Percentiles rank a stretch among this genome's conserved stretches.
Conservation (phyloP, 2,113 vertebrate species). For the Myodes glareolus region DNA sequence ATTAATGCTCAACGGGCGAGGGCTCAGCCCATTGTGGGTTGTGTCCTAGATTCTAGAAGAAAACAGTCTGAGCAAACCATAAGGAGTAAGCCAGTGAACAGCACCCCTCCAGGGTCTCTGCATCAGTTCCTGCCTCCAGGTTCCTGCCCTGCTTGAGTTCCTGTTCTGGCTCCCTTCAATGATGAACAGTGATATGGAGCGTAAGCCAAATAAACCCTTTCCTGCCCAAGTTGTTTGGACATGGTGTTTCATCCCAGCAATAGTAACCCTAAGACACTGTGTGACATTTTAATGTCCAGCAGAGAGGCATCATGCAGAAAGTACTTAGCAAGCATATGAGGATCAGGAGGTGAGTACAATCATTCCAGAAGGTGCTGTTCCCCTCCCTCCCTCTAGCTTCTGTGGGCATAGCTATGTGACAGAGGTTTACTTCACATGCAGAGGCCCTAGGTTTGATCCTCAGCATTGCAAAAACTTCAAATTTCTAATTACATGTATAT, state of each 20-base stretch:
- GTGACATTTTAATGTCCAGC: neutral
- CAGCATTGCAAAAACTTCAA: neutral
- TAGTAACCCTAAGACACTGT: rapidly evolving
- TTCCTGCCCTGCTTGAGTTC: neutral
- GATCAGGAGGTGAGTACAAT: neutral
- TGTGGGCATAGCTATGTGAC: neutral
- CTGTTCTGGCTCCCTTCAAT: neutral
- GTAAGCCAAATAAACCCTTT: neutral
- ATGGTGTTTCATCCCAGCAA: neutral
- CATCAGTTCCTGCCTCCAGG: neutral
- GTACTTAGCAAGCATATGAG: neutral
- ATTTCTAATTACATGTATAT: neutral
- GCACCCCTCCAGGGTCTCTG: neutral
- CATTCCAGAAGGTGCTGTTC: neutral
- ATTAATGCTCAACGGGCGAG: neutral
- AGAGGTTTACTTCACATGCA: neutral
- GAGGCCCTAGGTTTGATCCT: neutral
- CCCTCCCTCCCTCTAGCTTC: neutral
- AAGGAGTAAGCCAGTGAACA: neutral
- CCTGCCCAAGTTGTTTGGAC: neutral
- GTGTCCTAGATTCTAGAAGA: neutral
- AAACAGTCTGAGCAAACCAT: neutral
- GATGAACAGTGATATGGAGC: neutral
- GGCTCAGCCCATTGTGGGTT: neutral
- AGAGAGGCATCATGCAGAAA: neutral